Base-by-base conservation (phyloP, 2,888 invertebrate species). In the Tenthredo distinguenda region DNA sequence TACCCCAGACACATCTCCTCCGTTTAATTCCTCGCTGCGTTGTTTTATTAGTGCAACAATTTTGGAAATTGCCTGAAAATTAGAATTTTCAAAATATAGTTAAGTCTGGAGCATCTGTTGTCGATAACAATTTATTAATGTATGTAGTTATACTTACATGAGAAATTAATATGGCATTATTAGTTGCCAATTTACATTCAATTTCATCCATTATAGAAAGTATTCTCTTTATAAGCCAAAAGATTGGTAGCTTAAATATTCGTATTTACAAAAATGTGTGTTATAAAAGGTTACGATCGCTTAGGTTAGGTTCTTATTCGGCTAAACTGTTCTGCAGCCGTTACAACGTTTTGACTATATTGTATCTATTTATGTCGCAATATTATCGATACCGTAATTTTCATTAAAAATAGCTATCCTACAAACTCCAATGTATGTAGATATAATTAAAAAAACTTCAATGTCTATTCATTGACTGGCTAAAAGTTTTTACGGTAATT, bases 151-250 rank as follows among this genome's bases (percentile, higher is more conserved):
- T 81, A 91, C 91, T 91, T 87, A 92, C 92, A 84, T 93, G 95
- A 0, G 95, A 95, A 87, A 95, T 93, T 77, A 95, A 92, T 82
- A 95, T 94, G 86, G 95, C 95, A 89, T 95, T 95, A 37, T 94
- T 94, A 0, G 95, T 95, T 87, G 94, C 94, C 55, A 96, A 91
- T 92, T 95, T 96, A 87, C 95, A 95, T 90, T 96, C 95, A 87
- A 96, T 94, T 93, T 95, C 96, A 85, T 96, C 95, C 96, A 96
- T 96, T 89, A 87, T 90, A 84, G 83, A 86, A 26, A 2, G 9
- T 43, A 55, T 79, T 84, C 74, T 43, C 84, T 85, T 72, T 58
- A 77, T 47, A 6, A 31, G 3, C 31, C 18, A 58, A 31, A 0
- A 34, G 55, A 68, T 37, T 34, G 5, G 34, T 68, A 40, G 12